Evolutionary conservation across 1,140 invertebrate genomes (phyloP), one percentile per base, ranked within the genome.

Genomic region (Schlechtendalia chinensis): DNA sequence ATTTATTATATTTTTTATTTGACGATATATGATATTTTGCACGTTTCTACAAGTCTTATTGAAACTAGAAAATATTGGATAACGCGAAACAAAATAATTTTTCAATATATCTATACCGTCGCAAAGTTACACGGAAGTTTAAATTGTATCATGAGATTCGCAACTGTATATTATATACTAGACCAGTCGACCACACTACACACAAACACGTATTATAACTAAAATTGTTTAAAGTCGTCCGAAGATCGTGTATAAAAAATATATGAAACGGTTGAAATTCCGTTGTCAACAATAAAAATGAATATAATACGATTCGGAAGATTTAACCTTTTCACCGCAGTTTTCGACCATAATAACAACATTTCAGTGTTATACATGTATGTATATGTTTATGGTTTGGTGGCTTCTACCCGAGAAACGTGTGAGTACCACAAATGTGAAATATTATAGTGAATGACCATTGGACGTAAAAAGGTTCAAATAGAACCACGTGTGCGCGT

Each of bases 381-480:
- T 39, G 32, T 39, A 8, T 8, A 8, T 4, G 32, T 39, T 50
- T 71, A 71, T 53, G 5, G 24, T 24, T 50, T 54, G 69, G 24
- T 54, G 10, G 69, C n/a, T n/a, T n/a, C n/a, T n/a, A 72, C 47
- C 24, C 24, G 10, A 39, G 8, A 72, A 72, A 72, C 69, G 69
- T 72, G 50, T 22, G 50, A 72, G 50, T 32, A 72, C 24, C 54
- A 50, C 69, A 29, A 54, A 54, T 47, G 39, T 6, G 65, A 29
- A 72, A 72, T 54, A 53, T 29, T 29, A 53, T 29, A 29, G 4
- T 29, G 11, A 72, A 72, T 54, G n/a, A 54, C 69, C 47, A 5
- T 39, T 45, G 50, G 47, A 72, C 54, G 54, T 54, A 72, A 72
- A 39, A 72, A 72, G 50, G 69, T 72, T 17, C 50, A n/a, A 39